Conservation (phyloP, 2,888 invertebrate species). For the Acanthopleura granulata region DNA sequence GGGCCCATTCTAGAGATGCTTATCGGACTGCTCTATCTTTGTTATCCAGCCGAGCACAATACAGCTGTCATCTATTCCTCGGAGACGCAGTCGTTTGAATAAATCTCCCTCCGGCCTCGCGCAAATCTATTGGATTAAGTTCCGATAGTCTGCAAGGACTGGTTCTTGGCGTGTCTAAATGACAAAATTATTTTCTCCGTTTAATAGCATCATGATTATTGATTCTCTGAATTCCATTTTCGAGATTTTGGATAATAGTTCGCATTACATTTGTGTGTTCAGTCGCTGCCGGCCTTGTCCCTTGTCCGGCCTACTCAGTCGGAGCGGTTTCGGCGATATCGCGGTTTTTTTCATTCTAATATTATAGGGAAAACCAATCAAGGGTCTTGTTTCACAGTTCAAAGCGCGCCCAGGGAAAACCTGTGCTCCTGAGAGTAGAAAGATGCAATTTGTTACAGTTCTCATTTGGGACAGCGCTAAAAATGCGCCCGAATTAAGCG, state of each 20-base stretch:
- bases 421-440: too few species aligned
- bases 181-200: neutral
- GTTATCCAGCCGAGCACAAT: neutral
- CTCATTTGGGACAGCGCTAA: too few species aligned
- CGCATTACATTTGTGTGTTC: neutral
- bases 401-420: too few species aligned
- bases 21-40: neutral
- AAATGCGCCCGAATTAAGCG: too few species aligned
- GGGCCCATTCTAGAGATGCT: neutral
- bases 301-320: too few species aligned
- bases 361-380: too few species aligned
- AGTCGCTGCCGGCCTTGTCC: neutral
- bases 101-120: neutral
- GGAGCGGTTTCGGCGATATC: too few species aligned
- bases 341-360: too few species aligned
- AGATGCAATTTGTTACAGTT: too few species aligned
- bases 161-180: too few species aligned
- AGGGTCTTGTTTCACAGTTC: too few species aligned
- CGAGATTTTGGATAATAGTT: neutral
- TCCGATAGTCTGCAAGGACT: too few species aligned
- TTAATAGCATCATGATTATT: constrained; percentile 8
- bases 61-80: neutral
- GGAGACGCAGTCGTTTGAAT: neutral
- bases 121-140: constrained; percentile 2
- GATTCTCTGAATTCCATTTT: constrained; percentile 3